Base-by-base conservation (phyloP, 2,888 invertebrate species). In the Cheilosia grossa region DNA sequence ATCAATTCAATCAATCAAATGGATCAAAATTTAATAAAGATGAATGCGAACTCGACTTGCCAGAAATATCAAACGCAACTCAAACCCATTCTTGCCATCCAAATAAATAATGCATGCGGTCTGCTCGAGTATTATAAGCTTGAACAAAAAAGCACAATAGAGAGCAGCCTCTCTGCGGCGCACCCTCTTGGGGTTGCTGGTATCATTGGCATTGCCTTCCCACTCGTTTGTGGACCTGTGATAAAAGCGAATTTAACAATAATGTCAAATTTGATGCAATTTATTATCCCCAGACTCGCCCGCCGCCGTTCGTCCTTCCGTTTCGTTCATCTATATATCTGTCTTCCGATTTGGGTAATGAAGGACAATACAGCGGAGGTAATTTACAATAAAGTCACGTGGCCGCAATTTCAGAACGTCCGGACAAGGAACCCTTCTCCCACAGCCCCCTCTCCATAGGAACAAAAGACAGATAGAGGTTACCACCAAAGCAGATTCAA, bases 331-430 rank as follows among this genome's bases (percentile, higher is more conserved):
- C 70, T 66, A 47, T 27, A 27, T 40, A 47, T 40, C 53, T 54
- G 15, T 59, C 83, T 79, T 83, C 79, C 83, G 83, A 47, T 69
- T 64, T 44, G 69, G 63, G 54, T 75, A 75, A 79, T 70, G 70
- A 79, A 70, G 79, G 74, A 79, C 79, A 81, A 81, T 77, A 79
- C 37, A 87, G 78, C 87, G 83, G 87, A 88, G 88, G 88, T 86
- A 88, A 88, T 87, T 88, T 87, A 91, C 91, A 91, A 91, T 88
- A 87, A 88, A 89, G 92, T 90, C 92, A 92, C 92, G 92, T 92
- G 92, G 89, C 92, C 87, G 88, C 91, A 92, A 91, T 92, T 91
- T 91, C 37, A 72, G 88, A 89, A 82, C 89, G 88, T 90, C 89
- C 90, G 89, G 56, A 21, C 37, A 24, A 13, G 7, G 19, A 47